Conservation (phyloP, 1,140 invertebrate genomes). For the Ceratina australensis region DNA sequence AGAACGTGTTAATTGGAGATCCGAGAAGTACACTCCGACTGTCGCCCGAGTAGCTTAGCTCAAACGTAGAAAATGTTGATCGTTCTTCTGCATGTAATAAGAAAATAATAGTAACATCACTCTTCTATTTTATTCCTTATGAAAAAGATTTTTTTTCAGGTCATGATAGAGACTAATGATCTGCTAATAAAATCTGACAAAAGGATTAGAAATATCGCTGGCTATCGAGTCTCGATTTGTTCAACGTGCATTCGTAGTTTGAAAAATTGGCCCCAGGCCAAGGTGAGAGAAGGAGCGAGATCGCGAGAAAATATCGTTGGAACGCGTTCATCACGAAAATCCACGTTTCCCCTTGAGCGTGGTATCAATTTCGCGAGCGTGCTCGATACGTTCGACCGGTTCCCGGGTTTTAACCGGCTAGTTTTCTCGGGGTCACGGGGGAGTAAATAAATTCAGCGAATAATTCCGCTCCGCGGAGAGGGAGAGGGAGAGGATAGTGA, state of each 20-base stretch:
- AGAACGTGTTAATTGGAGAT: neutral
- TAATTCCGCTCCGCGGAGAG: conserved; percentile 59
- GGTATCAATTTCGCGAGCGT: conserved; percentile 56
- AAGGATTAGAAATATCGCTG: too few species aligned
- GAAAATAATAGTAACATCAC: too few species aligned
- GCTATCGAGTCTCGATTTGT: too few species aligned
- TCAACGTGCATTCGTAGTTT: too few species aligned
- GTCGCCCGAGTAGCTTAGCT: neutral
- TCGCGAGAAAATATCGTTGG: conserved; percentile 43
- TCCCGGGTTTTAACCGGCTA: conserved; percentile 44
- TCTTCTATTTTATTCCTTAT: too few species aligned
- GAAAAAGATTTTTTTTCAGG: too few species aligned
- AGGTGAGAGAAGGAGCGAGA: too few species aligned
- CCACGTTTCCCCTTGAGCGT: conserved; percentile 53
- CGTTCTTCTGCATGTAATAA: too few species aligned
- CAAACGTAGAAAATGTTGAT: neutral
- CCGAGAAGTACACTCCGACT: neutral
- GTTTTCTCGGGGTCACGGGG: conserved; percentile 64
- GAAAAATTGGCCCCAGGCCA: too few species aligned
- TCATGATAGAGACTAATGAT: too few species aligned
- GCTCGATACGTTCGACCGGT: conserved; percentile 54
- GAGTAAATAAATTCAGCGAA: conserved; percentile 72
- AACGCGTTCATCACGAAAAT: conserved; percentile 47
- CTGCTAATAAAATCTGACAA: too few species aligned
- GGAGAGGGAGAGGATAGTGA: conserved; percentile 54